phyloP scores from a whole-genome alignment of 2,888 invertebrate genomes.

The Cataglyphis albicans region DNA sequence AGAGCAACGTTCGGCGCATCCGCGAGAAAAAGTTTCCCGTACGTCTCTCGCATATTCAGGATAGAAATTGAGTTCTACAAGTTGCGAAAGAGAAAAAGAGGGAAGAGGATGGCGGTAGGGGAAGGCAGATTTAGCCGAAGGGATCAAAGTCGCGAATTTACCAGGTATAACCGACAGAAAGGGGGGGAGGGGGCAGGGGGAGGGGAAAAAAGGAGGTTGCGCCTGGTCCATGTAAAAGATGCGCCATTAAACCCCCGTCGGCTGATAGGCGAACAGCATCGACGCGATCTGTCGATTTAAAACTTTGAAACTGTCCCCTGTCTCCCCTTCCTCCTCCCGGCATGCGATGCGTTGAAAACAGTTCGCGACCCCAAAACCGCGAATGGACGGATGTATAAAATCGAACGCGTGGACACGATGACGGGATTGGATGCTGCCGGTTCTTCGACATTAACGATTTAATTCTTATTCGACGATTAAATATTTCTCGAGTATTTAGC shows the following conservation, averaged over 20 bases:
- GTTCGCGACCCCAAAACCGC: slow-evolving; percentile 35
- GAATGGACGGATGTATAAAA: neutral
- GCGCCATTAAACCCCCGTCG: slow-evolving; percentile 59
- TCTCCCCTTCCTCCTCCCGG: neutral
- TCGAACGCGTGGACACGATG: neutral
- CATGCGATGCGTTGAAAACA: slow-evolving; percentile 38
- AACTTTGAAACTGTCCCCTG: slow-evolving; percentile 51
- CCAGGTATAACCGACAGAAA: slow-evolving; percentile 42
- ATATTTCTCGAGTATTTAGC: neutral
- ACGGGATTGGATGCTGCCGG: neutral
- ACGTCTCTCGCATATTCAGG: slow-evolving; percentile 64
- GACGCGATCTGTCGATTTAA: slow-evolving; percentile 56
- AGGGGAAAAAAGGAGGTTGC: neutral
- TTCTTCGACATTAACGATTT: neutral
- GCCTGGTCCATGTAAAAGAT: slow-evolving; percentile 56
- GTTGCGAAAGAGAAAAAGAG: slow-evolving; percentile 54
- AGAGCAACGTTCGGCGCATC: slow-evolving; percentile 56
- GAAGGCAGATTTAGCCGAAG: slow-evolving; percentile 31
- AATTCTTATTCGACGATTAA: slow-evolving; percentile 6
- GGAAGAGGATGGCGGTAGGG: neutral
- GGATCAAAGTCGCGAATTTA: slow-evolving; percentile 65
- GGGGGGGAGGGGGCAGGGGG: neutral
- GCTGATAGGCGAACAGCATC: slow-evolving; percentile 30
- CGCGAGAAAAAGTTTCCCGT: slow-evolving; percentile 51
- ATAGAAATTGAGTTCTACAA: slow-evolving; percentile 70